Base-by-base conservation (phyloP, 2,113 vertebrate species). In the Prunella himalayana region DNA sequence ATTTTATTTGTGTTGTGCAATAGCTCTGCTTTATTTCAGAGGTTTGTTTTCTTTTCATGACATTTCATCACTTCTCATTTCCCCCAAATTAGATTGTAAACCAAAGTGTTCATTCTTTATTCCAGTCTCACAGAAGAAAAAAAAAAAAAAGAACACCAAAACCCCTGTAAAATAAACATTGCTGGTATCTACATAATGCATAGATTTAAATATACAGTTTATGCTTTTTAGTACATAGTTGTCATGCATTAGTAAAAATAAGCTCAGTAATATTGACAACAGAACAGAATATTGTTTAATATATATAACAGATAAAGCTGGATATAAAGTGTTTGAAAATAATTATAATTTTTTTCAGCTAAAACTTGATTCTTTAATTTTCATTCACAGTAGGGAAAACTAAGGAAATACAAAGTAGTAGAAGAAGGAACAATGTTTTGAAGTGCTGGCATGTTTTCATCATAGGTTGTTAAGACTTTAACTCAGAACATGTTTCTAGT, bases 11-110 rank as follows among this genome's bases (percentile, higher is more conserved):
- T 59, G 68, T 63, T 83, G 80, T 81, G 56, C 78, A 92, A 81
- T 54, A 88, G 88, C 86, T 95, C 95, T 97, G 94, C 19, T 92
- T 97, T 97, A 44, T 93, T 93, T 96, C 94, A 94, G 64, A 53
- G 24, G 31, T 7, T 81, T 83, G 70, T 92, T 94, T 94, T 75
- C 66, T 83, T 95, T 93, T 93, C 82, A 92, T 88, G 94, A 90
- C 69, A 90, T 96, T 94, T 95, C 88, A 90, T 92, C 92, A 94
- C 90, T 95, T 96, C 95, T 92, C 96, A 96, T 96, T 97, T 97
- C 95, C 95, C 76, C 60, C 72, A 90, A 97, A 97, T 97, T 96
- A 95, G 88, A 97, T 97, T 97, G 35, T 56, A 92, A 92, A 86
- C 79, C 66, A 88, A 95, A 95, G 70, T 77, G 86, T 90, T 96